Evolutionary conservation across 1,140 invertebrate genomes (phyloP).

Genomic region (Drosophila sucinea): DNA sequence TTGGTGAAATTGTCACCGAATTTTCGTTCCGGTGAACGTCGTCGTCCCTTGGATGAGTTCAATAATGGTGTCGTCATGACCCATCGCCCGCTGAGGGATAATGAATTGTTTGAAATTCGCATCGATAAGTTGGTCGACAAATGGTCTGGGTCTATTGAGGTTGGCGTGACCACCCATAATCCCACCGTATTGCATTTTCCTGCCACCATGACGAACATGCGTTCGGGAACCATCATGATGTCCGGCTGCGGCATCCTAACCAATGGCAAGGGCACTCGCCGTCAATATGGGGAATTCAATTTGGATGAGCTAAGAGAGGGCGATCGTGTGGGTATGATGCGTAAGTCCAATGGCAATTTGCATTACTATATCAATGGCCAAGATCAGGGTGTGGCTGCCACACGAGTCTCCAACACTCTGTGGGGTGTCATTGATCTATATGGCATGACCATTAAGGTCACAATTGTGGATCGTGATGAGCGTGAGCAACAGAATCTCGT

Average conservation of each 20-base stretch:
- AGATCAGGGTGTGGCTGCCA: slow-evolving; percentile 95
- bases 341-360: slow-evolving; percentile 91
- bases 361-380: slow-evolving; percentile 97
- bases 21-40: slow-evolving; percentile 92
- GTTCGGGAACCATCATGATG: slow-evolving; percentile 98
- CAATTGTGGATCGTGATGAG: slow-evolving; percentile 91
- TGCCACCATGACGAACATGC: slow-evolving; percentile 98
- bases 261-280: slow-evolving; percentile 95
- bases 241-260: slow-evolving; percentile 97
- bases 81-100: slow-evolving; percentile 92
- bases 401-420: slow-evolving; percentile 89
- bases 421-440: slow-evolving; percentile 98
- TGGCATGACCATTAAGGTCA: slow-evolving; percentile 97
- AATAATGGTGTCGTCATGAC: slow-evolving; percentile 97
- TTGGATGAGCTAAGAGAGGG: slow-evolving; percentile 96
- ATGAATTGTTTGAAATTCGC: slow-evolving; percentile 96
- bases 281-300: slow-evolving; percentile 97
- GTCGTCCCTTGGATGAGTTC: slow-evolving; percentile 95
- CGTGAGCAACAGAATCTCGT: slow-evolving; percentile 90
- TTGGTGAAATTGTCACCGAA: slow-evolving; percentile 94
- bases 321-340: slow-evolving; percentile 91
- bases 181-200: slow-evolving; percentile 95
- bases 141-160: slow-evolving; percentile 97
- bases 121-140: slow-evolving; percentile 96
- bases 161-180: slow-evolving; percentile 97